Percentiles rank a stretch among this genome's conserved stretches.
Evolutionary conservation across 1,140 invertebrate species (phyloP).

Genomic region (Oryctes rhinoceros): DNA sequence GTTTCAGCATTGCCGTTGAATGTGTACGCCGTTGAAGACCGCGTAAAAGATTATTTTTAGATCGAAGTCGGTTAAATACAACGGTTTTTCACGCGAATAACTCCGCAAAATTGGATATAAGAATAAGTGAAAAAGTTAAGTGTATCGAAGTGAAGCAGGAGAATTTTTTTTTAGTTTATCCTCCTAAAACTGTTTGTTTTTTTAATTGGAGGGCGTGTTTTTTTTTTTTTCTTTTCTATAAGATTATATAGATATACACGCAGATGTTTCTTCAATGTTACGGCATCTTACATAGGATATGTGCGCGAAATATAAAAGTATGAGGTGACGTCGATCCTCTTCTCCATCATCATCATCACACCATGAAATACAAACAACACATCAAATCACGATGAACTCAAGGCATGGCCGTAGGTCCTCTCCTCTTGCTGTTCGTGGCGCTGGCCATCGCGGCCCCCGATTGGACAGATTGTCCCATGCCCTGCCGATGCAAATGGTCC

Average conservation of each 20-base stretch:
- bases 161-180: no score
- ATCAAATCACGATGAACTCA: slow-evolving; percentile 52
- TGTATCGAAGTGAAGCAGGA: no score
- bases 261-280: background rate
- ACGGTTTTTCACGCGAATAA: background rate
- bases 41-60: slow-evolving; percentile 26
- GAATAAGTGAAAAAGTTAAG: background rate
- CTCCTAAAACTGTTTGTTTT: no score
- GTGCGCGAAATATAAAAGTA: background rate
- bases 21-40: background rate
- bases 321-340: background rate
- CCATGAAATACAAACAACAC: slow-evolving; percentile 21
- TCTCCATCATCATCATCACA: background rate
- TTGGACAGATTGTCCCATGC: slow-evolving; percentile 82
- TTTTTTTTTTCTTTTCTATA: no score
- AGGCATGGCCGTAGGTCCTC: slow-evolving; percentile 55
- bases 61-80: background rate
- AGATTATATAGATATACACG: no score
- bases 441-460: slow-evolving; percentile 69
- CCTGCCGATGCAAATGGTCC: slow-evolving; percentile 89
- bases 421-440: slow-evolving; percentile 55
- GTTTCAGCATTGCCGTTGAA: background rate
- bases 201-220: no score
- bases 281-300: background rate
- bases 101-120: background rate